phyloP scores from a whole-genome alignment of 2,888 invertebrate species.

The Ephialtes manifestator region DNA sequence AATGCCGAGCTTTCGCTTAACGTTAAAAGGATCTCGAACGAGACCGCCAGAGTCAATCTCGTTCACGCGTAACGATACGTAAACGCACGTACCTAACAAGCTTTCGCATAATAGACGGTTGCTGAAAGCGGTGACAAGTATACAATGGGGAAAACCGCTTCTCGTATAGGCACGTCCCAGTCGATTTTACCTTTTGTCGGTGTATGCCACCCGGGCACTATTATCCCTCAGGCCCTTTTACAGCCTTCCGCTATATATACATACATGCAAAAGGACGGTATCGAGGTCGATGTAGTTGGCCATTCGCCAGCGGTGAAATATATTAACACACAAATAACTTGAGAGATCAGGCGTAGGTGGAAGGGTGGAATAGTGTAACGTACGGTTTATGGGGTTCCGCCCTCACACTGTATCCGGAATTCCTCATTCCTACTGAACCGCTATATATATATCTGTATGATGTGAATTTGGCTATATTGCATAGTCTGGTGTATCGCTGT shows the following conservation, averaged over 20 bases:
- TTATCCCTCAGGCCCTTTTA: conserved; percentile 44
- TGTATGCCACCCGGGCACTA: conserved; percentile 9
- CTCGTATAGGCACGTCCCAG: conserved; percentile 6
- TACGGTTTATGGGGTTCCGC: conserved; percentile 72
- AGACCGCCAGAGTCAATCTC: conserved; percentile 45
- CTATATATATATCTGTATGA: background rate
- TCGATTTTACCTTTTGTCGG: conserved; percentile 36
- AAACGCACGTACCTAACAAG: conserved; percentile 27
- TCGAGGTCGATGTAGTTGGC: conserved; percentile 74
- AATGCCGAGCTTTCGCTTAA: conserved; percentile 45
- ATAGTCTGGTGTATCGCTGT: background rate
- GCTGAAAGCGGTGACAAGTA: background rate
- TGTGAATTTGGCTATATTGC: conserved; percentile 2
- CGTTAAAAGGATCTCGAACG: conserved; percentile 46
- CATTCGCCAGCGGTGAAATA: conserved; percentile 75
- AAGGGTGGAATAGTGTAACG: conserved; percentile 67
- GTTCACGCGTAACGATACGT: conserved; percentile 34
- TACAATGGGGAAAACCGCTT: conserved; percentile 9
- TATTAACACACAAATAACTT: conserved; percentile 80
- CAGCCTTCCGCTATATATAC: conserved; percentile 7
- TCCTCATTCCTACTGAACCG: background rate
- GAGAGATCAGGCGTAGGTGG: conserved; percentile 57
- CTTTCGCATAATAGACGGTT: conserved; percentile 30
- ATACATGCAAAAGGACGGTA: conserved; percentile 35
- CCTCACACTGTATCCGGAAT: conserved; percentile 64